Evolutionary conservation across 2,888 invertebrate genomes (phyloP).

Genomic region (Apeira syringaria): DNA sequence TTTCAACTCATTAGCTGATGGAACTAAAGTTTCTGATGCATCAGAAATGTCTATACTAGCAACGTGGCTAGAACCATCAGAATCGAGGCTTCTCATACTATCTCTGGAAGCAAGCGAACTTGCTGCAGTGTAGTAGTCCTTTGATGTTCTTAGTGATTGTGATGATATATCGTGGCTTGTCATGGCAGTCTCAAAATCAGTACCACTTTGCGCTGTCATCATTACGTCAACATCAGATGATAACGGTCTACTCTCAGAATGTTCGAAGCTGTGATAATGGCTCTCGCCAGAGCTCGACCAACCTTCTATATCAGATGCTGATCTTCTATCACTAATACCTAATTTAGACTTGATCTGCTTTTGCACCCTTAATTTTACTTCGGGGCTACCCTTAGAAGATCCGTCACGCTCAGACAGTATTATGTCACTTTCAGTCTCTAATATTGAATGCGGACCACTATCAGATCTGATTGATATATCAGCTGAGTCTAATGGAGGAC

Average conservation of each 20-base stretch:
- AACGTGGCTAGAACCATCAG: constrained; percentile 94
- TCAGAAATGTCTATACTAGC: constrained; percentile 96
- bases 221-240: constrained; percentile 95
- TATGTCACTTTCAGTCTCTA: constrained; percentile 77
- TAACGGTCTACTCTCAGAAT: constrained; percentile 91
- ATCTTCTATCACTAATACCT: constrained; percentile 85
- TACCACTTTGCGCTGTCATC: constrained; percentile 88
- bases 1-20: constrained; percentile 92
- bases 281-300: constrained; percentile 95
- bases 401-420: constrained; percentile 69
- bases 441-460: constrained; percentile 78
- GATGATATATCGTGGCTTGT: constrained; percentile 91
- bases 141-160: constrained; percentile 89
- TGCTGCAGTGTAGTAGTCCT: constrained; percentile 93
- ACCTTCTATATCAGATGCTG: constrained; percentile 90
- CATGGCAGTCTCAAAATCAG: constrained; percentile 93
- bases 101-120: constrained; percentile 95
- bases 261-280: constrained; percentile 94
- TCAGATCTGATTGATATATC: constrained; percentile 74
- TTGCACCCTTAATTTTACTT: constrained; percentile 69
- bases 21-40: constrained; percentile 95
- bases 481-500: constrained; percentile 62
- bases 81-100: constrained; percentile 95
- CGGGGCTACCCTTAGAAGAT: constrained; percentile 74
- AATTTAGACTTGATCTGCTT: constrained; percentile 77